Evolutionary conservation across 37 sponge, comb jelly and placozoan species (phyloP).

Genomic region (Cliona cf. orientalis): DNA sequence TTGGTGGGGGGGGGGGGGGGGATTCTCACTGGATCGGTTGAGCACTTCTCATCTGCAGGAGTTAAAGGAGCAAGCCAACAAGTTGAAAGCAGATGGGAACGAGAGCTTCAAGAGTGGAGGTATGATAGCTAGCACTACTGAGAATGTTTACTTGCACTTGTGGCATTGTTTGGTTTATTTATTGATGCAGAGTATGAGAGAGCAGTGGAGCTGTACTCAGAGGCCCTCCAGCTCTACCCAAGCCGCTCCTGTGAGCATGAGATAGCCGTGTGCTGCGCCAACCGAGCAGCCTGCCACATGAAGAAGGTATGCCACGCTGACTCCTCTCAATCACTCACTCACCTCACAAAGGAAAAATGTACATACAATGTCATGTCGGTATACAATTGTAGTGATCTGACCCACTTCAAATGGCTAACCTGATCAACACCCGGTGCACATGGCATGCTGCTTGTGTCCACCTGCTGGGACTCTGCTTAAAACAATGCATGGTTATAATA

Average conservation of each 20-base stretch:
- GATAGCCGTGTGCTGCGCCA: slow-evolving; percentile 76
- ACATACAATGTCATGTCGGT: too few species aligned
- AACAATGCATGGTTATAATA: background rate
- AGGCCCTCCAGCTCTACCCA: slow-evolving; percentile 71
- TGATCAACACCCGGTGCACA: too few species aligned
- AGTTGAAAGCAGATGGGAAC: slow-evolving; percentile 68
- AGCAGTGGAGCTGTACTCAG: slow-evolving; percentile 63
- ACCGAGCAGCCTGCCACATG: slow-evolving; percentile 83
- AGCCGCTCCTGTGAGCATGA: slow-evolving; percentile 51
- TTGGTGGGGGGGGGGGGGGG: too few species aligned
- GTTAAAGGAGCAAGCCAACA: slow-evolving; percentile 51
- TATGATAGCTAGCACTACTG: slow-evolving; percentile 9
- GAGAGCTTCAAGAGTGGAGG: slow-evolving; percentile 69
- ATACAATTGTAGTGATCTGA: too few species aligned
- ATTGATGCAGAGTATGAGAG: slow-evolving; percentile 74
- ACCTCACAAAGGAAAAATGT: too few species aligned
- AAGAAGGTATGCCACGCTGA: slow-evolving; percentile 71
- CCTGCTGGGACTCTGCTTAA: background rate
- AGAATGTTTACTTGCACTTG: background rate
- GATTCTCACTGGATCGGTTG: too few species aligned
- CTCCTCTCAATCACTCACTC: too few species aligned
- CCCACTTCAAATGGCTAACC: too few species aligned
- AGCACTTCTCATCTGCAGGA: slow-evolving; percentile 31
- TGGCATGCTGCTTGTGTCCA: slow-evolving; percentile 8
- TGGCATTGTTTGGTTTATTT: too few species aligned